Evolutionary conservation across 2,797 vertebrate species (phyloP).

Genomic region (Parauchenoglanis punctatus): DNA sequence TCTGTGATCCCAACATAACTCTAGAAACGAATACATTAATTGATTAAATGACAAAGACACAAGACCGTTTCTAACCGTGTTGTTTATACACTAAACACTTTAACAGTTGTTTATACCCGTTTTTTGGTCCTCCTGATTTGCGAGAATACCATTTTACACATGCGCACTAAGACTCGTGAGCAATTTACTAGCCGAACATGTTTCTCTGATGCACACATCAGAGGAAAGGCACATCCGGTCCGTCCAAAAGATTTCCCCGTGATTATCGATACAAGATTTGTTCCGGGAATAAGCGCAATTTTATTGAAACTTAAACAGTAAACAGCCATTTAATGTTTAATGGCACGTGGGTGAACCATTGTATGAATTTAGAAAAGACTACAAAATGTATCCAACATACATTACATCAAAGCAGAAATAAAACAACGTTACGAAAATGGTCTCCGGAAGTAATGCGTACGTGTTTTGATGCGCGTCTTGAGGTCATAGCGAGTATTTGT

Average conservation of each 20-base stretch:
- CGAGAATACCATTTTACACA: not conserved
- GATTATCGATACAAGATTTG: not conserved
- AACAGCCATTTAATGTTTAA: not conserved
- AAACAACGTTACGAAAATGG: not conserved
- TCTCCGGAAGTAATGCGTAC: slow-evolving; percentile 60
- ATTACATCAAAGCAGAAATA: not conserved
- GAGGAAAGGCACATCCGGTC: slow-evolving; percentile 10
- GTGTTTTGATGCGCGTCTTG: slow-evolving; percentile 18
- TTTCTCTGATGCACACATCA: not conserved
- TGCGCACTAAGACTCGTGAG: not conserved
- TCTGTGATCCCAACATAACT: not conserved
- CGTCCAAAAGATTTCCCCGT: not conserved
- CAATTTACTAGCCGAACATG: not conserved
- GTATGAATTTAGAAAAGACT: not conserved
- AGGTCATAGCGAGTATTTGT: slow-evolving; percentile 25
- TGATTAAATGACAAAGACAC: not conserved
- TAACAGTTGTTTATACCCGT: not conserved
- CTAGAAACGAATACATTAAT: not conserved
- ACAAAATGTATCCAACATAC: not conserved
- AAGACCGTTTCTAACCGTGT: not conserved
- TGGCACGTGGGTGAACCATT: not conserved
- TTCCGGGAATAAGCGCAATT: not conserved
- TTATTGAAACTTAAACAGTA: too few species aligned
- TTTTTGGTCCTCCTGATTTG: not conserved
- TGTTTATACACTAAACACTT: not conserved